These are phyloP conservation scores for Acanthosoma haemorrhoidale DNA, from an alignment of 2,888 invertebrate genomes.

Conservation along the genomic window DNA sequence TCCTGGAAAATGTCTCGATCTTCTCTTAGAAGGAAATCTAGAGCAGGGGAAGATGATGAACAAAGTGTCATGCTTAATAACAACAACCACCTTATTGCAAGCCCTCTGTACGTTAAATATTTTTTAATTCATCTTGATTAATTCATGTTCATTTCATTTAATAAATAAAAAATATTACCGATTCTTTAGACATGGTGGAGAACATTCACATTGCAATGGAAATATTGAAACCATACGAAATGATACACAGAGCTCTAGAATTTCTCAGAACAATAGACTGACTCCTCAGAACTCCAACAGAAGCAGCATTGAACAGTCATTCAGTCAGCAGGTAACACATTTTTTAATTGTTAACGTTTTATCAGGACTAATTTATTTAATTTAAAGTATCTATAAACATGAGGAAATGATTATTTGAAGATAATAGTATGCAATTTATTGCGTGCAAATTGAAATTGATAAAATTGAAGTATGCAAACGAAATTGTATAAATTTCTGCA, in stretches of 20 bases:
- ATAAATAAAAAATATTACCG: background rate
- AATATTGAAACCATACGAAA: slow-evolving; percentile 57
- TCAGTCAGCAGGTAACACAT: slow-evolving; percentile 29
- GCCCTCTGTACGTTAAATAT: slow-evolving; percentile 41
- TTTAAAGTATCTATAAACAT: too few species aligned
- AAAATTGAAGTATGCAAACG: too few species aligned
- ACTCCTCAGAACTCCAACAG: slow-evolving; percentile 67
- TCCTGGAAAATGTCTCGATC: slow-evolving; percentile 71
- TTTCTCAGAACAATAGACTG: slow-evolving; percentile 50
- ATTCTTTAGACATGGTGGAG: slow-evolving; percentile 56
- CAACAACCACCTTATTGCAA: slow-evolving; percentile 46
- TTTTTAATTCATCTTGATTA: background rate
- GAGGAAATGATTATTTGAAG: too few species aligned
- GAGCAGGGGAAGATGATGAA: slow-evolving; percentile 47
- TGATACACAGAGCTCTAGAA: slow-evolving; percentile 59
- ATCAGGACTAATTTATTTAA: background rate
- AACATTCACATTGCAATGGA: slow-evolving; percentile 69
- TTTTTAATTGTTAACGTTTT: background rate
- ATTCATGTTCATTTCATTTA: background rate
- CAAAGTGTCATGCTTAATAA: slow-evolving; percentile 48
- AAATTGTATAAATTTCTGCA: too few species aligned
- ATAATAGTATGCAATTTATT: too few species aligned
- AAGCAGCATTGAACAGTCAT: slow-evolving; percentile 32
- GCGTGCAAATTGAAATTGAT: too few species aligned
- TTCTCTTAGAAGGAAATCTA: slow-evolving; percentile 60